Evolutionary conservation across 2,797 vertebrate species (phyloP).

Genomic region (Chromis chromis): DNA sequence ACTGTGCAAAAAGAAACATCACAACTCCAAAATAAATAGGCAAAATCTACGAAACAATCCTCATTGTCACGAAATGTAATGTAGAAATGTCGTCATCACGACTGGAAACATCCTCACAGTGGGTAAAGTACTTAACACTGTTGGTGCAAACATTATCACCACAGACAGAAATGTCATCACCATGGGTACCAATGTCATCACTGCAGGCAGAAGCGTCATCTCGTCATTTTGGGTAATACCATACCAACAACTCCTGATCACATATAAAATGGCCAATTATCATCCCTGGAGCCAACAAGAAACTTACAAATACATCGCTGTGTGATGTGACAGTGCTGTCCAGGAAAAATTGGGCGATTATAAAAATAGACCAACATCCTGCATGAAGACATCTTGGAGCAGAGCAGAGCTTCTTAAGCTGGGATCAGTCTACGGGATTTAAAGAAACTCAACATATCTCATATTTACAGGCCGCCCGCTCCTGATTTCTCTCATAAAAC

Average conservation of each 20-base stretch:
- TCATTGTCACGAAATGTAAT: background rate
- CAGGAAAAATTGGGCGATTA: conserved; percentile 34
- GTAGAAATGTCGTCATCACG: conserved; percentile 11
- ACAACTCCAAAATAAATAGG: background rate
- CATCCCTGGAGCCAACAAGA: conserved; percentile 28
- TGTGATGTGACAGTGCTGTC: conserved; percentile 35
- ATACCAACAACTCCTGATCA: conserved; percentile 25
- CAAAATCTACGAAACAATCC: background rate
- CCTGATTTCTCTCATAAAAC: conserved; percentile 61
- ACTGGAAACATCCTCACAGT: conserved; percentile 25
- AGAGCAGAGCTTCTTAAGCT: conserved; percentile 61
- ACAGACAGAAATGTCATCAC: conserved; percentile 62
- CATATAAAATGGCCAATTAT: conserved; percentile 46
- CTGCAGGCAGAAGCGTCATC: conserved; percentile 48
- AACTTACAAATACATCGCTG: conserved; percentile 11
- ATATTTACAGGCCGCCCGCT: conserved; percentile 67
- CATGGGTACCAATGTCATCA: conserved; percentile 57
- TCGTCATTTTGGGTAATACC: conserved; percentile 32
- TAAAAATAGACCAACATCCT: conserved; percentile 45
- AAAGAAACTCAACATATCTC: conserved; percentile 72
- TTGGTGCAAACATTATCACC: conserved; percentile 40
- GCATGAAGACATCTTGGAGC: conserved; percentile 60
- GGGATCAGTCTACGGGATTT: conserved; percentile 73
- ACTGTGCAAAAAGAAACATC: background rate
- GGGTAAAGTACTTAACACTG: conserved; percentile 26